Base-by-base conservation (phyloP, 2,113 vertebrate genomes). In the Ursus arctos region DNA sequence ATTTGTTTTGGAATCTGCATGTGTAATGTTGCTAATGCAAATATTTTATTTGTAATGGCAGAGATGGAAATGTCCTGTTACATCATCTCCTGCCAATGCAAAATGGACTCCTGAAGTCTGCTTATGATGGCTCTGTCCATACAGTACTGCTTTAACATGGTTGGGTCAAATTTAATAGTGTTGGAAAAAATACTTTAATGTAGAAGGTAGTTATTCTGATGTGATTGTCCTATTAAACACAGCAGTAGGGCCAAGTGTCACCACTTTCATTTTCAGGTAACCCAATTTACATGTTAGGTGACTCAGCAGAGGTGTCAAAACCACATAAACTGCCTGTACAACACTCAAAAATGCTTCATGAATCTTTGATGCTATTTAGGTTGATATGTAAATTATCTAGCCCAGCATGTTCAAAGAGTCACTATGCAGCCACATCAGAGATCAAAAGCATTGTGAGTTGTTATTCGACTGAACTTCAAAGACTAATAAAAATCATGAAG, bases 321-420 rank as follows among this genome's bases (percentile, higher is more conserved):
- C 63, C 69, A 11, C 16, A 81, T 91, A 96, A 88, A 33, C 87
- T 85, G 57, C 61, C 72, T 51, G 76, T 26, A 63, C 22, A 88
- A 47, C 21, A 51, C 16, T 43, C 94, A 95, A 83, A 81, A 94
- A 71, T 88, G 51, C 53, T 94, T 90, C 65, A 18, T 0, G 19
- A 76, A 80, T 97, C 95, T 92, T 95, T 96, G 95, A 97, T 94
- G 94, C 51, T 95, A n/a, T 98, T 98, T 97, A 96, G 91, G 96
- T 95, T 94, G 94, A 71, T 88, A 96, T 88, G 89, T 91, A 97
- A 95, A 96, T 97, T 79, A 94, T 85, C 53, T 71, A 88, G 40
- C 51, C 76, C 94, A 80, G 43, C 57, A 10, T 97, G 92, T 89
- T 97, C 93, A 96, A 95, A 92, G 86, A 55, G 90, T 84, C 31